Evolutionary conservation across 2,113 vertebrate genomes (phyloP), one percentile per base, ranked within the genome.

Genomic region (Protomyctophum bolini): DNA sequence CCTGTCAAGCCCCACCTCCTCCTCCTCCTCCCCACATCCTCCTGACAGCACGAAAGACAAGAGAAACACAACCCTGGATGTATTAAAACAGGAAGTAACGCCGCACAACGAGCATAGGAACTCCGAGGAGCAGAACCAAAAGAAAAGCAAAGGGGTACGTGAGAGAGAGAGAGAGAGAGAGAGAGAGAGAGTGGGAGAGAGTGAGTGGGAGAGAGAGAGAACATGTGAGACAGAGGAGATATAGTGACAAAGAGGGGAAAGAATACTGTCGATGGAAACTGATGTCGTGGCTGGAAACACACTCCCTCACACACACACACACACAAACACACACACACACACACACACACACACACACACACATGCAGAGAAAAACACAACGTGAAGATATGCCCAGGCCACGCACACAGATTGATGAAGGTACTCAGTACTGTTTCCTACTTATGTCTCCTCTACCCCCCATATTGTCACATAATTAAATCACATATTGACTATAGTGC

Each of bases 271-370:
- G 72, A 77, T 75, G 92, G 93, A 94, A 94, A 94, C 84, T 91
- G 91, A 89, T 91, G 86, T 85, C 83, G 86, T 72, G 84, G 89
- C 88, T 93, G 93, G 93, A 94, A 94, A 94, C 77, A 89, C 84
- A 76, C 70, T 50, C 71, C 83, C 85, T 85, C 75, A 21, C n/a
- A n/a, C n/a, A n/a, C n/a, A n/a, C n/a, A n/a, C n/a, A n/a, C n/a
- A n/a, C n/a, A n/a, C n/a, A n/a, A n/a, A n/a, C n/a, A n/a, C n/a
- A n/a, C 67, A 10, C 14, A 49, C 63, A 67, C 58, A n/a, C 70
- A 48, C 63, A 47, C 57, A 11, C 45, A 60, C 51, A 8, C 58
- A 41, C 75, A 62, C 49, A 49, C 75, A 61, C 47, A 8, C 72
- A 45, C 75, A 75, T 46, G 6, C 15, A 51, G 49, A 61, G 55